phyloP scores from a whole-genome alignment of 2,888 invertebrate species.

The Esperia sulphurella region DNA sequence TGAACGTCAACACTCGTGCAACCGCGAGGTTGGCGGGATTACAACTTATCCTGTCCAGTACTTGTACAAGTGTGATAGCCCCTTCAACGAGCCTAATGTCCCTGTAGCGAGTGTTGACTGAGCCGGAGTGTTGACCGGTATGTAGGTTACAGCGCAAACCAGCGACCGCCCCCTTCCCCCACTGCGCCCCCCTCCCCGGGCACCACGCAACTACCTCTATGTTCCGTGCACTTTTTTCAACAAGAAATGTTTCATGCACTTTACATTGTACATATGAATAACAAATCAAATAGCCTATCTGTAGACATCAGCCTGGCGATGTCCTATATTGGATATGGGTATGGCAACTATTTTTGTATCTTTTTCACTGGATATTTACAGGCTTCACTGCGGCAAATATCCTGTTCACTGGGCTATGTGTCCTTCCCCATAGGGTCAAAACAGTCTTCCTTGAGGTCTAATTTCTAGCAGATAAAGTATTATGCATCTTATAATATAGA shows the following conservation, averaged over 20 bases:
- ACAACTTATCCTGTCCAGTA: constrained; percentile 14
- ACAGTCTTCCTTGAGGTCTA: no score
- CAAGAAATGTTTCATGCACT: constrained; percentile 65
- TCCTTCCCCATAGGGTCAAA: no score
- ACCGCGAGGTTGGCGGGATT: not conserved
- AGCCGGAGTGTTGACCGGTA: constrained; percentile 79
- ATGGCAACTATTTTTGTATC: no score
- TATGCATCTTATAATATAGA: no score
- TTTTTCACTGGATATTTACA: no score
- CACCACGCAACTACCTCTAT: constrained; percentile 64
- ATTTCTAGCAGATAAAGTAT: no score
- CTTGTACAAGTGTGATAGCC: constrained; percentile 49
- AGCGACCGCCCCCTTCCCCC: constrained; percentile 43
- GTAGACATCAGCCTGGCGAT: no score
- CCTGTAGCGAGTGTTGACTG: constrained; percentile 80
- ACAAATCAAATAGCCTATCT: constrained; percentile 15
- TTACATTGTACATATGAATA: no score
- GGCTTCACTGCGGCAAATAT: no score
- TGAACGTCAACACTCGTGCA: not conserved
- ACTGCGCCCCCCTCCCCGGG: constrained; percentile 23
- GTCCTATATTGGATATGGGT: no score
- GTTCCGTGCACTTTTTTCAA: constrained; percentile 72
- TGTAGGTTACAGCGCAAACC: constrained; percentile 76
- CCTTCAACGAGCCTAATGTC: constrained; percentile 67
- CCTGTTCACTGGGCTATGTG: no score